Evolutionary conservation across 2,888 invertebrate genomes (phyloP).

Genomic region (Eumerus sabulonum): DNA sequence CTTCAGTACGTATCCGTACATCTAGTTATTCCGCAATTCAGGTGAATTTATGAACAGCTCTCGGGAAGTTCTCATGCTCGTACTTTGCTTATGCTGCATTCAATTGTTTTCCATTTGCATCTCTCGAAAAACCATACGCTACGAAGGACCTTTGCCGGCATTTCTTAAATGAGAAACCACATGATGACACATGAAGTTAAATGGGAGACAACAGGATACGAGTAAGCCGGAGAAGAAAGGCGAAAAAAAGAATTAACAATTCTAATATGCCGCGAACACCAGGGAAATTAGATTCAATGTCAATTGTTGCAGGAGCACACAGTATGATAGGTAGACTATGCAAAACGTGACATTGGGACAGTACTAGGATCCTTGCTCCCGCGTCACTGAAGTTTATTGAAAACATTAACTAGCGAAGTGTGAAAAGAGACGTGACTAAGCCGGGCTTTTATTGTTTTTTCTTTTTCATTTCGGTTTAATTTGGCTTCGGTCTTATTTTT

Average conservation of each 20-base stretch:
- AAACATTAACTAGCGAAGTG: slow-evolving; percentile 48
- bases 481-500: background rate
- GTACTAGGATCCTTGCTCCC: slow-evolving; percentile 22
- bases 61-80: slow-evolving; percentile 53
- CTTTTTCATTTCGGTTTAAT: background rate
- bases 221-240: background rate
- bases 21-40: slow-evolving; percentile 40
- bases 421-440: slow-evolving; percentile 50
- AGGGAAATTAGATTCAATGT: slow-evolving; percentile 64
- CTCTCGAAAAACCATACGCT: slow-evolving; percentile 39
- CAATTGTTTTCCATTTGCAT: slow-evolving; percentile 67
- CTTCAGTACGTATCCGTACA: background rate
- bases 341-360: slow-evolving; percentile 13
- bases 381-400: slow-evolving; percentile 52
- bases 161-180: slow-evolving; percentile 54
- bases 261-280: slow-evolving; percentile 56
- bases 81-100: slow-evolving; percentile 58
- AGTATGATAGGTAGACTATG: background rate
- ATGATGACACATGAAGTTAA: slow-evolving; percentile 44
- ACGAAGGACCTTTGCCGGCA: slow-evolving; percentile 46
- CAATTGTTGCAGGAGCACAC: slow-evolving; percentile 45
- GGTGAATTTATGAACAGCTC: slow-evolving; percentile 63
- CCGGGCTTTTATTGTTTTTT: slow-evolving; percentile 38
- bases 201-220: slow-evolving; percentile 6
- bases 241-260: slow-evolving; percentile 63